Evolutionary conservation across 2,888 invertebrate species (phyloP), one percentile per base, ranked within the genome.

Genomic region (Ichneumon xanthorius): DNA sequence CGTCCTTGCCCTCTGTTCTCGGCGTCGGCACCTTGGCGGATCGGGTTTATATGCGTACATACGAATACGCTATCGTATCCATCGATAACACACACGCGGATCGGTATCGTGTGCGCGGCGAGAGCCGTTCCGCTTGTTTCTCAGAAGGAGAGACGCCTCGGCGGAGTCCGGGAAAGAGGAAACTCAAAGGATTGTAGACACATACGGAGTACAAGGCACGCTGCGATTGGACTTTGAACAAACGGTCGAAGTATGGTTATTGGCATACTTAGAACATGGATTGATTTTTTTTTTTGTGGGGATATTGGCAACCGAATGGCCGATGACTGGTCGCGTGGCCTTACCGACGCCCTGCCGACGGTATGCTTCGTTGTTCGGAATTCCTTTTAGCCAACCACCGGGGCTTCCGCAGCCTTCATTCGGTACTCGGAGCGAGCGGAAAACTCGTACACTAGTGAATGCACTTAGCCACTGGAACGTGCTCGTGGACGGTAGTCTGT

Each of bases 11-110:
- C 37, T n/a, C n/a, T 19, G 11, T 30, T 48, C 48, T 55, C 55
- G 16, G 26, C 84, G 67, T 84, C 79, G n/a, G 53, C 58, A 73
- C 55, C 26, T n/a, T 63, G 40, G 58, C 37, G 30, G 70, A 85
- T 85, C 75, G 73, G 53, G 55, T 79, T 67, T 77, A 71, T 37
- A 73, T 73, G 37, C 40, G 45, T 26, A 26, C 53, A 63, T 53
- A 26, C 48, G 26, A 22, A 79, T 58, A 79, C 58, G 40, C 45
- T 40, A 14, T 77, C 65, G 19, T 53, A 19, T 68, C 19, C 65
- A 80, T 55, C 65, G 58, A 76, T n/a, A 67, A 58, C n/a, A 45
- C 40, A 50, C 11, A 45, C 30, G 37, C n/a, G 19, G 14, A 58
- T 61, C 37, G 50, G 19, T 11, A 40, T 63, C 7, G 53, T 55